Conservation (phyloP, 2,888 invertebrate genomes). For the Tiliacea aurago region DNA sequence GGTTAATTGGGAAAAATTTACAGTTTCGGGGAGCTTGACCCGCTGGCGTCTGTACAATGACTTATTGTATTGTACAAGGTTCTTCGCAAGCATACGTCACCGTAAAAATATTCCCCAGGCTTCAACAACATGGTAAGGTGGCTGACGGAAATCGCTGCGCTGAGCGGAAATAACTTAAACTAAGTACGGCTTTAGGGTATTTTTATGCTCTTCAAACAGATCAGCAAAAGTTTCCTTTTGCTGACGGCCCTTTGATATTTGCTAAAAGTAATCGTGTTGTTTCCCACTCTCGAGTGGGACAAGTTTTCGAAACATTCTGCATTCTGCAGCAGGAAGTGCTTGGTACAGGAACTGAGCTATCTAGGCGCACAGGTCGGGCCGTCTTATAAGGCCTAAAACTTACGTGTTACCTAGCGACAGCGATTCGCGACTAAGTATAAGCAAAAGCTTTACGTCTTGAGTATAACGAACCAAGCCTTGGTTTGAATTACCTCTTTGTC, state of each 20-base stretch:
- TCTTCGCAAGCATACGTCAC: not conserved
- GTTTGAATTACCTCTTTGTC: not conserved
- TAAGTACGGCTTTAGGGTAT: not conserved
- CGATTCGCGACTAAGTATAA: not conserved
- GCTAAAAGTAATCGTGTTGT: constrained; percentile 27
- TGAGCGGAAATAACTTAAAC: not conserved
- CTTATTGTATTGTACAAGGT: not conserved
- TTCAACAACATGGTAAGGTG: too few species aligned
- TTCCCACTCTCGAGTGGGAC: constrained; percentile 60
- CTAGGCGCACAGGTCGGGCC: constrained; percentile 25
- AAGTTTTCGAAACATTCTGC: constrained; percentile 62
- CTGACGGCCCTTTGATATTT: not conserved
- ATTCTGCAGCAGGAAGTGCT: constrained; percentile 67
- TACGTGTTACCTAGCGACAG: not conserved
- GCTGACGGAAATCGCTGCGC: not conserved
- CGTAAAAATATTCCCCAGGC: not conserved
- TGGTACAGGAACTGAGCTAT: constrained; percentile 66
- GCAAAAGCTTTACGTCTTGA: not conserved
- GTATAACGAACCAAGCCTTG: not conserved
- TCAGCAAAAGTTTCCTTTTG: not conserved
- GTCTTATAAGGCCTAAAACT: constrained; percentile 20
- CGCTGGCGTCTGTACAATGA: too few species aligned
- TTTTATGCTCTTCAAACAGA: not conserved
- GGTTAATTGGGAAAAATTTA: too few species aligned
- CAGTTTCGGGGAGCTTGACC: too few species aligned